Evolutionary conservation across 2,888 invertebrate genomes (phyloP).

Genomic region (Drosophila atripex): DNA sequence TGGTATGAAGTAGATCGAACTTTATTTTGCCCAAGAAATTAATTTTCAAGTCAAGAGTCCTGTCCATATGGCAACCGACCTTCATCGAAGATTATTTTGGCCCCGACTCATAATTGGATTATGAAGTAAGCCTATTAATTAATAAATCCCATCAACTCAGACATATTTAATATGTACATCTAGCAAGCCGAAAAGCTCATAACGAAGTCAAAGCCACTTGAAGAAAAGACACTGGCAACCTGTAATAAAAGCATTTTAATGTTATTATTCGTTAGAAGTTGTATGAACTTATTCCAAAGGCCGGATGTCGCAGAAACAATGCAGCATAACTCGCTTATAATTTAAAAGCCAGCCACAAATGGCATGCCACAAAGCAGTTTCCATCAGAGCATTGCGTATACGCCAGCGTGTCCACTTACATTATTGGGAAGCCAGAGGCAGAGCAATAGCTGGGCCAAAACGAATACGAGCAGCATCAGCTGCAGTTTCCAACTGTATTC

Average conservation of each 20-base stretch:
- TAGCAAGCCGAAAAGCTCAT: background rate
- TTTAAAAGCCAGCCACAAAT: background rate
- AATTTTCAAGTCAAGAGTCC: conserved; percentile 4
- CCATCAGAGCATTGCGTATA: conserved; percentile 1
- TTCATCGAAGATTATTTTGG: background rate
- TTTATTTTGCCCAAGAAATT: background rate
- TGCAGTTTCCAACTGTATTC: background rate
- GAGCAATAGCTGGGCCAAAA: background rate
- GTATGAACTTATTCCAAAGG: background rate
- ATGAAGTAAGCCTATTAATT: conserved; percentile 25
- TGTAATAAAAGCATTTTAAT: background rate
- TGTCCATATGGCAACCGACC: conserved; percentile 3
- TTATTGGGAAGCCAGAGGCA: background rate
- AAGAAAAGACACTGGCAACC: background rate
- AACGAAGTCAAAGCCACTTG: background rate
- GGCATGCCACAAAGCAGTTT: background rate
- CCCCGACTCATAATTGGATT: background rate
- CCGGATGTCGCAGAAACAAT: background rate
- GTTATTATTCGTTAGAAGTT: background rate
- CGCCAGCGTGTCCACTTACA: conserved; percentile 6
- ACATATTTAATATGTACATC: background rate
- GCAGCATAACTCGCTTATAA: background rate
- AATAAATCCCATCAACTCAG: background rate
- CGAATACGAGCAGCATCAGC: conserved; percentile 2
- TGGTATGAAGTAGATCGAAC: background rate